Evolutionary conservation across 2,113 vertebrate genomes (phyloP), one percentile per base, ranked within the genome.

Genomic region (Patagioenas fasciata): DNA sequence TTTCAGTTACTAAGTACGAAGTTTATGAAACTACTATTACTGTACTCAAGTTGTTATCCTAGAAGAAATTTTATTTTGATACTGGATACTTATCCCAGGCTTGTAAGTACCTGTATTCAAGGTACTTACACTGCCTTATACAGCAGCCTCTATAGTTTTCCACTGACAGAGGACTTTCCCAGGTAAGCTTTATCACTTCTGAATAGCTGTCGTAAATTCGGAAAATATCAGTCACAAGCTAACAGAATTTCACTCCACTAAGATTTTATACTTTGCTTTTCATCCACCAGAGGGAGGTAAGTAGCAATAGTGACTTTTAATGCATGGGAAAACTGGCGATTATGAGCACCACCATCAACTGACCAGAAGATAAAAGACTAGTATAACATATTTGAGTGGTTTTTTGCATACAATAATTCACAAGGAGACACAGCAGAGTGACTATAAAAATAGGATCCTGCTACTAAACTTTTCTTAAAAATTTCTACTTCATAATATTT

Each of bases 261-360:
- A 38, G 42, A 62, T 16, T 62, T 91, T 73, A 78, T 51, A 47
- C 31, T 79, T 62, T 12, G 11, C 21, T 89, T 93, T 91, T 89
- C 48, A 82, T 32, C 91, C 95, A 89, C 89, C 78, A 96, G 91
- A 84, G 94, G 95, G 95, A 75, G 83, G 23, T 65, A 91, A 70
- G 48, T 9, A 51, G 66, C 79, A 85, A 82, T 1, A 53, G 10
- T 40, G 77, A 87, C n/a, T 67, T 83, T 21, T 29, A 81, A 25
- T 5, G n/a, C 69, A 69, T 5, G 16, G 28, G 25, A 93, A 18
- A 75, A 67, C 10, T 29, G 34, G 13, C 32, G 53, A 32, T 89
- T 58, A 34, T 0, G 1, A 69, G 34, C 26, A 92, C 4, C 10
- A 67, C 4, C 13, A 42, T 21, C 42, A 44, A 10, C 21, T 61